Base-by-base conservation (phyloP, 1,140 invertebrate species). In the Drosophila melanica region DNA sequence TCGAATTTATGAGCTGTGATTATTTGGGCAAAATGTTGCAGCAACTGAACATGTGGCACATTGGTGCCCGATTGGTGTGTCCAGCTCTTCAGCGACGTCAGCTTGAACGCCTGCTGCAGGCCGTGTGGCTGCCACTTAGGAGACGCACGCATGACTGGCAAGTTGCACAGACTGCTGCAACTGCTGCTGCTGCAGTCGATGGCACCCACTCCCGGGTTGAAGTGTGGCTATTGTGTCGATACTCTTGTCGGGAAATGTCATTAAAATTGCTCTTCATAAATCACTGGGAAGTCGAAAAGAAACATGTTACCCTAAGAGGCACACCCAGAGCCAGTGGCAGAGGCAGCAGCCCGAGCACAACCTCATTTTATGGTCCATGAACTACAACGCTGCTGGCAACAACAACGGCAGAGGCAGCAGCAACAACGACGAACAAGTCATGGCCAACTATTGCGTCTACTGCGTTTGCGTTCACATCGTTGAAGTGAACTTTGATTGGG, bases 201-300 rank as follows among this genome's bases (percentile, higher is more conserved):
- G 50, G 60, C 57, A 74, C 71, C 70, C 79, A 82, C 79, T 50
- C 33, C 9, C 9, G 9, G 27, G 27, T 11, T 35, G 14, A 44
- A 16, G 45, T 45, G 65, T 48, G 35, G 39, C 64, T 55, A 68
- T 69, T 82, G 82, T 87, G 84, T 87, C 82, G 82, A 75, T 81
- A 72, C 70, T 78, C 79, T 87, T 73, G 82, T 81, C 41, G 64
- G 74, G 64, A 89, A 90, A 90, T 90, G 84, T 90, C 89, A 90
- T 90, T 90, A 90, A 90, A 90, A 90, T 85, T 76, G 89, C 84
- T 85, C 89, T 89, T 90, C 89, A 90, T 90, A 90, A 90, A 85
- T 90, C 89, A 90, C 89, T 62, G 75, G 75, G 42, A 58, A 73
- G 62, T 60, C 68, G 37, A 74, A 77, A 71, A 73, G 81, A 67